These are phyloP conservation scores for Diorhabda elongata DNA, from an alignment of 1,140 invertebrate genomes.

Conservation along the genomic window DNA sequence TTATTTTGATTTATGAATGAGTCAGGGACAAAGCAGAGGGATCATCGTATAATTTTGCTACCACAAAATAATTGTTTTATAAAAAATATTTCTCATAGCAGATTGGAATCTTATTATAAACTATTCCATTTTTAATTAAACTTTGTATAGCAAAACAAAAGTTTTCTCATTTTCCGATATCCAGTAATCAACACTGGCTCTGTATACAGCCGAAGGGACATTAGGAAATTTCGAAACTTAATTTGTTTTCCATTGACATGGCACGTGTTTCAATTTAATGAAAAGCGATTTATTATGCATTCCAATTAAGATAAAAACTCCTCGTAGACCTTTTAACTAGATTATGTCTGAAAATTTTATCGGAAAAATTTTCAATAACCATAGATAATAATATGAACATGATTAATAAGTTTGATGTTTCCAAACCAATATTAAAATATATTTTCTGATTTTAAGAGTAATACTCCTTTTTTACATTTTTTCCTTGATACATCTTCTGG, in stretches of 20 bases:
- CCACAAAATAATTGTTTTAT: no score
- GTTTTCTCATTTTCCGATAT: conserved; percentile 2
- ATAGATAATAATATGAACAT: no score
- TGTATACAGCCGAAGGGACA: neutral
- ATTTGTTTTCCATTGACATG: neutral
- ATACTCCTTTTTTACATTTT: no score
- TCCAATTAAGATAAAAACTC: conserved; percentile 2
- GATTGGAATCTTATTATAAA: neutral
- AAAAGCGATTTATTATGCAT: conserved; percentile 3
- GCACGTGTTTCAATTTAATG: neutral
- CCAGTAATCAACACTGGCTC: neutral
- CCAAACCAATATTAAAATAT: no score
- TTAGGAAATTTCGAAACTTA: neutral
- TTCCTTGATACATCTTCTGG: no score
- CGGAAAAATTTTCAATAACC: neutral
- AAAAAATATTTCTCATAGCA: no score
- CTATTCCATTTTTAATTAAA: neutral
- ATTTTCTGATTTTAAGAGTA: no score
- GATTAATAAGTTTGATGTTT: no score
- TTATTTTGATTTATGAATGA: no score
- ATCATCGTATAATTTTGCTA: no score
- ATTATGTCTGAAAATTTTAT: neutral
- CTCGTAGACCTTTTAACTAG: neutral
- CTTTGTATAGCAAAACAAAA: neutral
- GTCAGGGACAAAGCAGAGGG: no score